Evolutionary conservation across 1,140 invertebrate species (phyloP).

Genomic region (Brachionus paranguensis): DNA sequence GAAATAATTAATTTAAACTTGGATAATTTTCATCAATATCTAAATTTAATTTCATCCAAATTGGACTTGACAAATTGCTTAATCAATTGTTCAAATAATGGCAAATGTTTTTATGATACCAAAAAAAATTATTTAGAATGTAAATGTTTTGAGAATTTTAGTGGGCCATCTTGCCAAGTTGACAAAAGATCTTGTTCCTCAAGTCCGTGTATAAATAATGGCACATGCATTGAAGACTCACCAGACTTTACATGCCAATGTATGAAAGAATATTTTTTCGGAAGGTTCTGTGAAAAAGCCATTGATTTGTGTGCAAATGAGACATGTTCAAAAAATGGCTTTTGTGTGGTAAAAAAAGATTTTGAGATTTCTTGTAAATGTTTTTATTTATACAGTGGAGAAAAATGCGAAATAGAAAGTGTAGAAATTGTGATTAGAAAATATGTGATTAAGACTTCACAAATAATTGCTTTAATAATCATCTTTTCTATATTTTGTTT

Average conservation of each 20-base stretch:
- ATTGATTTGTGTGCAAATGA: not conserved
- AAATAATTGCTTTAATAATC: conserved; percentile 13
- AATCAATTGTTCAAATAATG: not conserved
- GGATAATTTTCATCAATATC: not conserved
- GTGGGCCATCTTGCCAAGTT: not conserved
- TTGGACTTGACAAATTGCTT: not conserved
- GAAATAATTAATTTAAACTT: not conserved
- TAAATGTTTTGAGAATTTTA: conserved; percentile 43
- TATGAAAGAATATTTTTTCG: not conserved
- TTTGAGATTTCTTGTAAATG: not conserved
- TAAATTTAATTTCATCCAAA: not conserved
- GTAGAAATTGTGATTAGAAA: not conserved
- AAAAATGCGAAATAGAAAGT: not conserved
- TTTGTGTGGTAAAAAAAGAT: not conserved
- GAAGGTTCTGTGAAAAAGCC: not conserved
- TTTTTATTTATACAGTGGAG: not conserved
- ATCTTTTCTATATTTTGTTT: not conserved
- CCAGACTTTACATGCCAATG: not conserved
- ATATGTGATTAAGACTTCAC: not conserved
- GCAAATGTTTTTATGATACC: not conserved
- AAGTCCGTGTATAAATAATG: conserved; percentile 40
- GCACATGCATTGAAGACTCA: not conserved
- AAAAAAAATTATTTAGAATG: conserved; percentile 43
- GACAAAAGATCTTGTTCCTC: conserved; percentile 38
- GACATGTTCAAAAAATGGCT: not conserved